Conservation (phyloP, 2,888 invertebrate species). For the Caenorhabditis japonica region DNA sequence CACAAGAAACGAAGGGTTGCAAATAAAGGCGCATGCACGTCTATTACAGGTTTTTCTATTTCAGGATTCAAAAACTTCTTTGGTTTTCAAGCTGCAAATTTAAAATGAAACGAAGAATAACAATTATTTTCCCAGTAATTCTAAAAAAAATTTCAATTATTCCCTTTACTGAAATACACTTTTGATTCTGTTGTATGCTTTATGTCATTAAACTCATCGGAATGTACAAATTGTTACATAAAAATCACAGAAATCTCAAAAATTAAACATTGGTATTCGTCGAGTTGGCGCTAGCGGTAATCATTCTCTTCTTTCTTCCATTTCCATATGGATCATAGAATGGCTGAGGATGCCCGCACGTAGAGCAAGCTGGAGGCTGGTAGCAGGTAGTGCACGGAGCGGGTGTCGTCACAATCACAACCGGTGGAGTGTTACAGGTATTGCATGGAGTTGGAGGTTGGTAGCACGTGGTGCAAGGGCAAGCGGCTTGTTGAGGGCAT, state of each 20-base stretch:
- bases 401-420: constrained; percentile 47
- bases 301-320: constrained; percentile 53
- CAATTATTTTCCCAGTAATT: too few relatives aligned
- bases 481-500: constrained; percentile 57
- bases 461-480: constrained; percentile 60
- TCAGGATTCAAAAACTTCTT: too few relatives aligned
- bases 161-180: too few relatives aligned
- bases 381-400: constrained; percentile 58
- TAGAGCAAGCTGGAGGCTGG: constrained; percentile 53
- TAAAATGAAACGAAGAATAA: too few relatives aligned
- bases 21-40: too few relatives aligned
- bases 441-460: constrained; percentile 54
- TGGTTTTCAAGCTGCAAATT: too few relatives aligned
- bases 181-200: constrained; percentile 36
- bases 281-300: constrained; percentile 16
- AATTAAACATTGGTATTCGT: constrained; percentile 18
- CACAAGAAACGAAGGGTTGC: too few relatives aligned
- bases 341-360: constrained; percentile 56
- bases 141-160: too few relatives aligned
- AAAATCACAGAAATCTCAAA: constrained; percentile 14
- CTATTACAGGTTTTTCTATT: too few relatives aligned
- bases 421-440: constrained; percentile 50
- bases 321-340: constrained; percentile 62
- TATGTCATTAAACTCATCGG: constrained; percentile 16
- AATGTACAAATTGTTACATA: constrained; percentile 36